Conservation (phyloP, 1,140 invertebrate genomes). For the Bacillus rossius region DNA sequence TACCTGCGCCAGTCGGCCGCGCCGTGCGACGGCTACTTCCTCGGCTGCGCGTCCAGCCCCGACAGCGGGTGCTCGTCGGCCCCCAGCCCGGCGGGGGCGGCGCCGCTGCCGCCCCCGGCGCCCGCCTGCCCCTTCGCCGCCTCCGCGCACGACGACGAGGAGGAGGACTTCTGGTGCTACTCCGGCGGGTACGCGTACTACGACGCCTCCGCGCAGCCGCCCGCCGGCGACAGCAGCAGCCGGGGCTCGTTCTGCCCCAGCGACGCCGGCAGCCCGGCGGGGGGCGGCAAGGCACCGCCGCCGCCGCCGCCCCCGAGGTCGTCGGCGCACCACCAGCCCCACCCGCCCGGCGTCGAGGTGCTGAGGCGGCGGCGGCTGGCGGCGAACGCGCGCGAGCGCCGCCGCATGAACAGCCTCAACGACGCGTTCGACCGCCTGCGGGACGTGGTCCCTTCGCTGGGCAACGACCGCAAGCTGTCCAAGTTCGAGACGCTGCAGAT, state of each 20-base stretch:
- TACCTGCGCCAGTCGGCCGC: neutral
- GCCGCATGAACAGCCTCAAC: constrained; percentile 77
- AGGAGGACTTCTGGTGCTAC: neutral
- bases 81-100: neutral
- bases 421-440: constrained; percentile 74
- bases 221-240: neutral
- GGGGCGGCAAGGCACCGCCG: neutral
- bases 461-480: constrained; percentile 72
- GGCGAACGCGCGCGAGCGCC: constrained; percentile 71
- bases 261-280: neutral
- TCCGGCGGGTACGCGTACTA: neutral
- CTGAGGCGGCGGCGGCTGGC: constrained; percentile 59
- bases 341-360: constrained; percentile 36
- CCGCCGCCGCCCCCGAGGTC: neutral
- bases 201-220: neutral
- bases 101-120: neutral
- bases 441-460: constrained; percentile 72
- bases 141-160: neutral
- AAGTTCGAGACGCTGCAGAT: constrained; percentile 87
- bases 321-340: neutral
- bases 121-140: neutral
- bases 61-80: constrained; percentile 18
- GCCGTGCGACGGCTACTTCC: constrained; percentile 18
- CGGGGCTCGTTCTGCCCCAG: neutral
- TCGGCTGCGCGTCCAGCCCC: constrained; percentile 22